Conservation (phyloP, 2,113 vertebrate genomes). For the Callocephalon fimbriatum region DNA sequence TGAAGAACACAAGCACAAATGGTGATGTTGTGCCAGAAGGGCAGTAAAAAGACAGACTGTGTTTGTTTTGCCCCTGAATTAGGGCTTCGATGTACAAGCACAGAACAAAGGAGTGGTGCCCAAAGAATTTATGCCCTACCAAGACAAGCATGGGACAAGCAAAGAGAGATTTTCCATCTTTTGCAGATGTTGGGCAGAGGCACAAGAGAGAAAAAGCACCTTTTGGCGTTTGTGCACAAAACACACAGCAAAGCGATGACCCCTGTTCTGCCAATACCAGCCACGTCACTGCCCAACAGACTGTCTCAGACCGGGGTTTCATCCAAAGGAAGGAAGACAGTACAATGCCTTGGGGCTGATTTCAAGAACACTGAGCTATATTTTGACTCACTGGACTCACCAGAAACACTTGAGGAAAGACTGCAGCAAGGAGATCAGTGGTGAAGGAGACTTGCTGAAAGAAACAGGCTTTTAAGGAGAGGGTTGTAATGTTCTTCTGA, state of each 20-base stretch:
- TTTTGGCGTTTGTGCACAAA: neutral
- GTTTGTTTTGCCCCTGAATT: neutral
- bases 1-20: neutral
- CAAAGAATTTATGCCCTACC: neutral
- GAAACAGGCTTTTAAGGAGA: neutral
- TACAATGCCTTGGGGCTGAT: neutral
- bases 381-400: neutral
- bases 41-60: neutral
- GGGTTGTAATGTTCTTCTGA: neutral
- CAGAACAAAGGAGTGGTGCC: neutral
- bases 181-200: neutral
- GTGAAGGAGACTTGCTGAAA: neutral
- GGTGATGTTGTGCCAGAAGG: neutral
- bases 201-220: neutral
- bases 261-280: neutral
- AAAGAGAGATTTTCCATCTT: neutral
- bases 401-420: neutral
- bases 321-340: neutral
- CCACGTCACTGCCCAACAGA: neutral
- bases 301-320: neutral
- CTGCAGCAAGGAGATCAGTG: neutral
- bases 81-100: rapidly evolving
- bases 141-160: neutral
- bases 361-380: neutral
- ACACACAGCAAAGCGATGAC: neutral